phyloP scores from a whole-genome alignment of 2,113 vertebrate species.

The Eonycteris spelaea region DNA sequence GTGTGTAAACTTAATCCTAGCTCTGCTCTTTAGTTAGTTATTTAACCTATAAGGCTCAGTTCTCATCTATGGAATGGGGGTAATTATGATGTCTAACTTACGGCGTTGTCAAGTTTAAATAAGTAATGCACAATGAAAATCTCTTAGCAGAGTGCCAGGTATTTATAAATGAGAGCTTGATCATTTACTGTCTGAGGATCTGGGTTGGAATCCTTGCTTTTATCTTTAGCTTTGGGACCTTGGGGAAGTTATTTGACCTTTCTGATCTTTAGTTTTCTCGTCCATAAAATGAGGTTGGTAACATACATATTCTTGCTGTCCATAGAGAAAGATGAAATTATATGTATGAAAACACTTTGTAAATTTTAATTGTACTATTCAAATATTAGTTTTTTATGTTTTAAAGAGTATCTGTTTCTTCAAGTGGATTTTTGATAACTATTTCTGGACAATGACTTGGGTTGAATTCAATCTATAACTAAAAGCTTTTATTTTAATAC shows the following conservation, averaged over 20 bases:
- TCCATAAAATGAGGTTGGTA: background rate
- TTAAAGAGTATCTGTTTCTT: background rate
- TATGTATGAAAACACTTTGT: background rate
- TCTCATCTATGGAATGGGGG: background rate
- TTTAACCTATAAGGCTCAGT: background rate
- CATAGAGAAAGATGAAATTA: background rate
- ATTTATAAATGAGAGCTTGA: slow-evolving; percentile 9
- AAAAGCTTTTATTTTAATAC: background rate
- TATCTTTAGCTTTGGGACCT: background rate
- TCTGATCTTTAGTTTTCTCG: background rate
- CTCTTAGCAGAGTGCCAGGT: background rate
- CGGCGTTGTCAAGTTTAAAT: background rate
- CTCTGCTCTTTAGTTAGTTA: background rate
- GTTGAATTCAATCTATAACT: slow-evolving; percentile 12
- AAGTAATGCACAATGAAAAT: background rate
- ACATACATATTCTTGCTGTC: background rate
- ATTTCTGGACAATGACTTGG: background rate
- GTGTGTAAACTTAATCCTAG: background rate
- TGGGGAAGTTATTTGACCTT: background rate
- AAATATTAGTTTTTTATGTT: background rate
- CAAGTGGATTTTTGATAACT: slow-evolving; percentile 3
- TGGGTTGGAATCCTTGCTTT: background rate
- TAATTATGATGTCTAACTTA: background rate
- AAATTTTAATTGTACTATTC: slow-evolving; percentile 22
- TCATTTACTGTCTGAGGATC: background rate